Conservation (phyloP, 2,888 invertebrate species). For the Zelleria hepariella region DNA sequence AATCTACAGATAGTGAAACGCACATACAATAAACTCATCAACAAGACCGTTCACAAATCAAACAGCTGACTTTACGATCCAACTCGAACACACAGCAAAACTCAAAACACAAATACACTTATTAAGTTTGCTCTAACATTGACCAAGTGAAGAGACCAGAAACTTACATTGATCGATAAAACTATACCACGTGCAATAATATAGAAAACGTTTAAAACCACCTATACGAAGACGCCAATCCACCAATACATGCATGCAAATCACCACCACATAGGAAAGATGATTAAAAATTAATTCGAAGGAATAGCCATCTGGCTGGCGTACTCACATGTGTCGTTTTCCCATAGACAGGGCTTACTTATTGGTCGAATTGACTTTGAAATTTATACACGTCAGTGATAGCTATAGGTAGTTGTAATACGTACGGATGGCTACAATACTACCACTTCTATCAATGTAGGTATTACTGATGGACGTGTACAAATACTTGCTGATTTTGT, state of each 20-base stretch:
- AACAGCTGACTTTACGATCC: not conserved
- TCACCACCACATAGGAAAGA: slow-evolving; percentile 16
- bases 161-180: not conserved
- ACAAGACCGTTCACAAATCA: not conserved
- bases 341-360: slow-evolving; percentile 26
- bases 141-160: slow-evolving; percentile 1
- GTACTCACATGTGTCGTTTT: slow-evolving; percentile 32
- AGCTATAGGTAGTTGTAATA: not conserved
- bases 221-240: slow-evolving; percentile 12
- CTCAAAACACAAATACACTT: not conserved
- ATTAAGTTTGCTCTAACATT: not conserved
- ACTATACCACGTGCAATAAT: not conserved
- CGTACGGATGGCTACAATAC: slow-evolving; percentile 27
- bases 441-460: slow-evolving; percentile 10
- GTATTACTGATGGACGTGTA: slow-evolving; percentile 27
- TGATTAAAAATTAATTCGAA: slow-evolving; percentile 48
- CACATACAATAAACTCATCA: not conserved
- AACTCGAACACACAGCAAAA: not conserved
- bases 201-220: not conserved
- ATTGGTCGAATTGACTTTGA: slow-evolving; percentile 39
- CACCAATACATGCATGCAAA: slow-evolving; percentile 13
- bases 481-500: slow-evolving; percentile 8
- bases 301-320: slow-evolving; percentile 35
- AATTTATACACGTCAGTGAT: slow-evolving; percentile 47
- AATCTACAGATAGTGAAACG: no score